Percentiles rank a stretch among this genome's conserved stretches.
phyloP scores from a whole-genome alignment of 2,113 vertebrate genomes.

The Phoenicopterus ruber region DNA sequence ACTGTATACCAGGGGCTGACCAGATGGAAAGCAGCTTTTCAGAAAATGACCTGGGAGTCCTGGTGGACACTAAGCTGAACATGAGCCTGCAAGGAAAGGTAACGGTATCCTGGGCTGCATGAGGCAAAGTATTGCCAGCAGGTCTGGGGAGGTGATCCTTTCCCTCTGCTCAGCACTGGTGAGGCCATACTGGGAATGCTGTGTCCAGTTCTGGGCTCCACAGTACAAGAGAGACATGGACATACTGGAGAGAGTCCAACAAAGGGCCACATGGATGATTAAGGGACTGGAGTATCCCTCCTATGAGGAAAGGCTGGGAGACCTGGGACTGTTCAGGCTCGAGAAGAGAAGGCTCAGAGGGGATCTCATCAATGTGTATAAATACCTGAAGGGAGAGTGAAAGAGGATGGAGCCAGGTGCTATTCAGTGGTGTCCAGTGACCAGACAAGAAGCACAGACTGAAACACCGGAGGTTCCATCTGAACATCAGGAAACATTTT shows the following conservation, averaged over 20 bases:
- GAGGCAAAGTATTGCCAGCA: neutral
- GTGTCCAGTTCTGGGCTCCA: neutral
- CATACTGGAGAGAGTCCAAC: neutral
- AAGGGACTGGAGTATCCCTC: neutral
- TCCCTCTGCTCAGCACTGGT: neutral
- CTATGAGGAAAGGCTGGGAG: neutral
- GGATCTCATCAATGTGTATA: neutral
- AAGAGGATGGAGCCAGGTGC: neutral
- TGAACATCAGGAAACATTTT: neutral
- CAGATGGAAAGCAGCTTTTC: neutral
- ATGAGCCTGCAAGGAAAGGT: neutral
- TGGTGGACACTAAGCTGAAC: neutral
- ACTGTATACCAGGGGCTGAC: neutral
- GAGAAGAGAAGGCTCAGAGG: neutral
- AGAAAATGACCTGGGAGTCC: neutral
- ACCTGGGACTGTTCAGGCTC: neutral
- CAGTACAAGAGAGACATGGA: no score
- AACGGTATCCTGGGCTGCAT: neutral
- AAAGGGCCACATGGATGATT: neutral
- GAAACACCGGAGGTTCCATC: neutral
- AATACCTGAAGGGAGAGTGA: neutral
- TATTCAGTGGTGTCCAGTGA: neutral
- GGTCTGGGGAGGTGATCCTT: neutral
- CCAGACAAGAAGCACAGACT: neutral
- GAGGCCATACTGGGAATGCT: neutral